phyloP scores from a whole-genome alignment of 2,797 vertebrate genomes.

The Enteromius treurensis region DNA sequence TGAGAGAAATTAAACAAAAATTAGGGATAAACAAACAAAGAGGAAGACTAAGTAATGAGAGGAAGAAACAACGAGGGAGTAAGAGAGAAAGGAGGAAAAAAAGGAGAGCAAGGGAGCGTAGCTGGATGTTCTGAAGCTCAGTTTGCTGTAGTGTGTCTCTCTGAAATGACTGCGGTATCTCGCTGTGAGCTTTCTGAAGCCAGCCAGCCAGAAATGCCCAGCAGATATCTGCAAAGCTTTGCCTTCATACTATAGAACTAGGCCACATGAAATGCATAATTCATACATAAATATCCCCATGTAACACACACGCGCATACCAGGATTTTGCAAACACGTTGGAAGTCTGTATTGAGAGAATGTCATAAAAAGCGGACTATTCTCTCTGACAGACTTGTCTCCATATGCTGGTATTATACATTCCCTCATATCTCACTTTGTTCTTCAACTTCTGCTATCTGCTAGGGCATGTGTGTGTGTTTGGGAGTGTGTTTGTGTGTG shows the following conservation, averaged over 20 bases:
- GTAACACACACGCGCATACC: constrained; percentile 28
- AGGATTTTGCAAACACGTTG: constrained; percentile 46
- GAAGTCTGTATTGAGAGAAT: constrained; percentile 34
- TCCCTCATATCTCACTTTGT: constrained; percentile 62
- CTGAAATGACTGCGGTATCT: constrained; percentile 55
- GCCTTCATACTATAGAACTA: constrained; percentile 62
- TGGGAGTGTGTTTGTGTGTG: constrained; percentile 18
- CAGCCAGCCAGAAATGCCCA: constrained; percentile 59
- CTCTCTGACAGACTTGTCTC: constrained; percentile 37
- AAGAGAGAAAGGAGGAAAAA: not conserved
- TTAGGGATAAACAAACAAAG: constrained; percentile 14
- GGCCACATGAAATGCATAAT: constrained; percentile 64
- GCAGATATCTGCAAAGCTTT: constrained; percentile 55
- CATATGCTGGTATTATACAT: constrained; percentile 49
- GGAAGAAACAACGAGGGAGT: constrained; percentile 18
- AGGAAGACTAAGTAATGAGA: constrained; percentile 25
- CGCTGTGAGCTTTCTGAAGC: constrained; percentile 58
- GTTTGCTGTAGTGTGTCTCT: constrained; percentile 47
- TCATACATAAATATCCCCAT: constrained; percentile 56
- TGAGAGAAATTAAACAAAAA: constrained; percentile 22
- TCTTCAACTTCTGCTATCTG: constrained; percentile 52
- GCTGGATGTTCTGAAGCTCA: constrained; percentile 53
- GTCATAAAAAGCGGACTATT: constrained; percentile 32
- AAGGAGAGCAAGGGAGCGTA: constrained; percentile 40
- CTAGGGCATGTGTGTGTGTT: constrained; percentile 44